Conservation (phyloP, 1,140 invertebrate species). For the Prorops nasuta region DNA sequence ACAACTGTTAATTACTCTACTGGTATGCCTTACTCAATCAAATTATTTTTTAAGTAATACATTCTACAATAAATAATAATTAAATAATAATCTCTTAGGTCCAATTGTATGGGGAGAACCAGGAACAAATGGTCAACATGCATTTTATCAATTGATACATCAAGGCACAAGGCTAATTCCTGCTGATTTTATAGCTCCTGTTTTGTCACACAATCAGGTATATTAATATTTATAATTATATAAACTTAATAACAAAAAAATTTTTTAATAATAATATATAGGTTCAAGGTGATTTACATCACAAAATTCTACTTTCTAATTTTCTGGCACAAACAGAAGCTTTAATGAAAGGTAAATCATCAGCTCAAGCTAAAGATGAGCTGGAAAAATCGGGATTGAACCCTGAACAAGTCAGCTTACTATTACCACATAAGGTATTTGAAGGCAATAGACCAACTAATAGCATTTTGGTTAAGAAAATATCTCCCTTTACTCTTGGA, state of each 20-base stretch:
- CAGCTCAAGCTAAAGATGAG: constrained; percentile 75
- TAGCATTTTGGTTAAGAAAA: constrained; percentile 90
- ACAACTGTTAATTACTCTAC: constrained; percentile 77
- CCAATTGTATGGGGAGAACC: constrained; percentile 86
- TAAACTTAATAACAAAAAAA: background rate
- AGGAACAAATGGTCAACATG: constrained; percentile 99
- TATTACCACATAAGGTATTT: constrained; percentile 97
- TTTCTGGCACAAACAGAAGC: constrained; percentile 99
- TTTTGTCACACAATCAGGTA: constrained; percentile 91
- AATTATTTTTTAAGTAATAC: constrained; percentile 4
- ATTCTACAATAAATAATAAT: constrained; percentile 3
- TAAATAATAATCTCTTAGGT: constrained; percentile 36
- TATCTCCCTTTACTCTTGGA: constrained; percentile 94
- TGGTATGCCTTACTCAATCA: constrained; percentile 57
- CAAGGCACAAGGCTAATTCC: constrained; percentile 89
- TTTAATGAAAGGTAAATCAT: constrained; percentile 86
- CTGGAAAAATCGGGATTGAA: constrained; percentile 71
- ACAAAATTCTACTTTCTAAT: constrained; percentile 92
- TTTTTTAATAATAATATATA: no score
- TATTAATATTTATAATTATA: constrained; percentile 58
- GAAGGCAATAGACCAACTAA: constrained; percentile 97
- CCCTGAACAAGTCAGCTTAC: constrained; percentile 70
- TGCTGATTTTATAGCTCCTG: constrained; percentile 95
- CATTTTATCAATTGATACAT: constrained; percentile 96
- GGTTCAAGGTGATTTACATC: constrained; percentile 60